These are phyloP conservation scores for Beris morrisii DNA, from an alignment of 2,888 invertebrate genomes.

Conservation along the genomic window DNA sequence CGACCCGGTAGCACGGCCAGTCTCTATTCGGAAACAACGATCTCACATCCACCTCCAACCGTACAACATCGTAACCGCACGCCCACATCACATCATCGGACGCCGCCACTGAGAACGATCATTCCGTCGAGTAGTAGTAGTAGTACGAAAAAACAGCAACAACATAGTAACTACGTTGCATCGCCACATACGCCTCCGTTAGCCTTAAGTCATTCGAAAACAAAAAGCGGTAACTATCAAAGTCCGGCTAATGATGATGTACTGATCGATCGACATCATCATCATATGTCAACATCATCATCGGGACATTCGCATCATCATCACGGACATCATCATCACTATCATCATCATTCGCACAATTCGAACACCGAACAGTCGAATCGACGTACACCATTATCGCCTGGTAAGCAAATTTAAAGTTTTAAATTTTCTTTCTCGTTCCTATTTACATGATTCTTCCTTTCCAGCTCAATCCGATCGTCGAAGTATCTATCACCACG, in stretches of 20 bases:
- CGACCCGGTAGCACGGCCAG: conserved; percentile 47
- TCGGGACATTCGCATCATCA: conserved; percentile 44
- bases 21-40: conserved; percentile 38
- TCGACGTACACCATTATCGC: conserved; percentile 44
- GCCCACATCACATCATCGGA: conserved; percentile 39
- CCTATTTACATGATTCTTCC: background rate
- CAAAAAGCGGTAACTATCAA: conserved; percentile 38
- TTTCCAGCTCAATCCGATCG: conserved; percentile 45
- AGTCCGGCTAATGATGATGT: conserved; percentile 39
- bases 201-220: conserved; percentile 37
- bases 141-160: conserved; percentile 22
- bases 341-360: conserved; percentile 45
- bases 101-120: conserved; percentile 44
- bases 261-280: conserved; percentile 38
- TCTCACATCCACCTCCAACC: background rate
- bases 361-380: conserved; percentile 27
- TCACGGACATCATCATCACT: conserved; percentile 46
- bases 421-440: background rate
- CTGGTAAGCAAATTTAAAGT: conserved; percentile 44
- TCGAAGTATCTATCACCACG: conserved; percentile 49
- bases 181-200: conserved; percentile 57
- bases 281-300: conserved; percentile 35
- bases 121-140: conserved; percentile 27
- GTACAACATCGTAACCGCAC: background rate
- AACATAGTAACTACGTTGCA: conserved; percentile 41